Base-by-base conservation (phyloP, 2,797 vertebrate species). In the Acanthurus lineatus region DNA sequence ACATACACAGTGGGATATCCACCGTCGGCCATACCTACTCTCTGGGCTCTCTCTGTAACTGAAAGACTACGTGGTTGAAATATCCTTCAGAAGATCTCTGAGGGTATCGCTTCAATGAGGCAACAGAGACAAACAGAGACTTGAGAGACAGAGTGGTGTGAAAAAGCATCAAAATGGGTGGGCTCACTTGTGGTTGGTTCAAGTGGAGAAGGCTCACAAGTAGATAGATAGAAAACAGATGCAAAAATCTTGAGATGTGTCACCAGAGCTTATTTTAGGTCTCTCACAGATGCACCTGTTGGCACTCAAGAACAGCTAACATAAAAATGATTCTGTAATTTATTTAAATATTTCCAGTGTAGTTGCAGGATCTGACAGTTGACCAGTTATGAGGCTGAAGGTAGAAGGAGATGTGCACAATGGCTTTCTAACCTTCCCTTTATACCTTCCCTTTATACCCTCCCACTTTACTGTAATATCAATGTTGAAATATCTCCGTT, bases 1-100 rank as follows among this genome's bases (percentile, higher is more conserved):
- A 91, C 83, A 20, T 79, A 95, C 40, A 89, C 88, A 1, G 89
- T 62, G 6, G 92, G 93, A 64, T 75, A 69, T 2, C 47, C 47
- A 12, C 7, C 6, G 0, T 79, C 61, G 1, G 76, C 57, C 93
- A 90, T 91, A 17, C 45, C 62, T n/a, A 16, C 5, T 35, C 32
- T 35, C 40, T 40, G 16, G 0, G 35, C 3, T 72, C 38, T 73
- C 22, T 74, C 38, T 57, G 48, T 58, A 20, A 53, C 12, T 54
- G 51, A 48, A 45, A 61, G 69, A 10, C 1, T 12, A 60, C 19
- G 14, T n/a, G 40, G 11, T 45, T 3, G 6, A 32, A 11, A 48
- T 25, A 19, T 63, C 79, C 74, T 59, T 52, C 10, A 57, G 48
- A 35, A 20, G 64, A 12, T 52, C 62, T 68, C 11, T 17, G 45